Evolutionary conservation across 2,797 vertebrate species (phyloP), one percentile per base, ranked within the genome.

Genomic region (Sebastes trivittatus): DNA sequence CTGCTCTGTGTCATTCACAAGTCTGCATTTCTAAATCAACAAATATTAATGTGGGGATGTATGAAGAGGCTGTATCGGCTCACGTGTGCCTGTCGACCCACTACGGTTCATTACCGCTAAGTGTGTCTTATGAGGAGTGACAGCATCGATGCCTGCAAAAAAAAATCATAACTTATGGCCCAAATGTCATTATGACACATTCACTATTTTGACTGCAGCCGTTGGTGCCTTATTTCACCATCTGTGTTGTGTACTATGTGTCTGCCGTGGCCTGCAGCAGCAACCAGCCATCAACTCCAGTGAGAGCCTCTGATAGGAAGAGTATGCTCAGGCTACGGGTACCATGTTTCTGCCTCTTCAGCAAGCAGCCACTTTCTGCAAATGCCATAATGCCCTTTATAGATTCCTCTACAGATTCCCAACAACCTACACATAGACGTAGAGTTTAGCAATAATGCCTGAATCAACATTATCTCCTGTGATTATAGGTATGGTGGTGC

Each of bases 1-100:
- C 89, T 71, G 90, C 90, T 92, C 89, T 85, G 83, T 91, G 94
- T 93, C 92, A 92, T 90, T 92, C 89, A 88, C 73, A 0, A 89
- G 78, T 81, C 84, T 81, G 75, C 87, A 78, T 90, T 93, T 91
- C 78, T 83, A 93, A 90, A 92, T 93, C 85, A 92, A 93, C 86
- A 86, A 77, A 89, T 89, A 84, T 86, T 81, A 89, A 83, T 54
- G 84, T 78, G 72, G 65, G 62, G 78, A 84, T 78, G 70, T 79
- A 77, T 72, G 81, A 84, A 83, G 70, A 60, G 72, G 56, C 52
- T 38, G 56, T 7, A 10, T 86, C 23, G 64, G 73, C 2, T 30
- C 63, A 59, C 54, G 25, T 52, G 46, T 58, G 70, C 27, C 11
- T 3, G 42, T 59, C 49, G 36, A 81, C 59, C 75, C 55, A 32